phyloP scores from a whole-genome alignment of 2,797 vertebrate species.

The Falco berigora region DNA sequence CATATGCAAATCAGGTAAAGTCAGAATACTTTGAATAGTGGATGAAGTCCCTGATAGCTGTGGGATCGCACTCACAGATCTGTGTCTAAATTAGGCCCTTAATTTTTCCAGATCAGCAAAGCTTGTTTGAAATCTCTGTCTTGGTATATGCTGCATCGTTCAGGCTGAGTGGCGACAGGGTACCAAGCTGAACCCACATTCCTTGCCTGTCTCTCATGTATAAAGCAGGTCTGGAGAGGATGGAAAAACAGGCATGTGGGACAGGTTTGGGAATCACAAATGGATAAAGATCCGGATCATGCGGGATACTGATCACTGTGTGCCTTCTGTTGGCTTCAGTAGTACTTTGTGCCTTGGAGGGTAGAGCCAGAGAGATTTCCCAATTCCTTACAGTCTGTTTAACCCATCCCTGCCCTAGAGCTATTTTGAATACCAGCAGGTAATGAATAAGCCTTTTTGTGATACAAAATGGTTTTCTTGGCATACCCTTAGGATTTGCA shows the following conservation, averaged over 20 bases:
- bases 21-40: background rate
- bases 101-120: background rate
- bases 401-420: constrained; percentile 42
- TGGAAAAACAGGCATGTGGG: background rate
- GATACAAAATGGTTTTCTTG: constrained; percentile 31
- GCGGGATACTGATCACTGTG: background rate
- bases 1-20: background rate
- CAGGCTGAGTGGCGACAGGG: background rate
- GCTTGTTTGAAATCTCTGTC: background rate
- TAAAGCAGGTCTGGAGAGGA: background rate
- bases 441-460: constrained; percentile 39
- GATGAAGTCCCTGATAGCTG: background rate
- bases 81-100: background rate
- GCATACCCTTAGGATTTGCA: constrained; percentile 1
- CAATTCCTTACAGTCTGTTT: background rate
- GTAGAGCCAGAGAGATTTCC: background rate
- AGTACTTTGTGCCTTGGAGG: background rate
- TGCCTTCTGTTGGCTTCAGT: background rate
- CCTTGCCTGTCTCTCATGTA: background rate
- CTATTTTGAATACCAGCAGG: background rate
- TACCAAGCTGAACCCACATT: rapidly evolving
- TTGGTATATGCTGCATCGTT: background rate
- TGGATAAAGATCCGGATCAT: background rate
- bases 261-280: background rate
- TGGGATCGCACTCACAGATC: background rate